These are phyloP conservation scores for Drosophila ironensis DNA, from an alignment of 1,140 invertebrate genomes.

Conservation along the genomic window DNA sequence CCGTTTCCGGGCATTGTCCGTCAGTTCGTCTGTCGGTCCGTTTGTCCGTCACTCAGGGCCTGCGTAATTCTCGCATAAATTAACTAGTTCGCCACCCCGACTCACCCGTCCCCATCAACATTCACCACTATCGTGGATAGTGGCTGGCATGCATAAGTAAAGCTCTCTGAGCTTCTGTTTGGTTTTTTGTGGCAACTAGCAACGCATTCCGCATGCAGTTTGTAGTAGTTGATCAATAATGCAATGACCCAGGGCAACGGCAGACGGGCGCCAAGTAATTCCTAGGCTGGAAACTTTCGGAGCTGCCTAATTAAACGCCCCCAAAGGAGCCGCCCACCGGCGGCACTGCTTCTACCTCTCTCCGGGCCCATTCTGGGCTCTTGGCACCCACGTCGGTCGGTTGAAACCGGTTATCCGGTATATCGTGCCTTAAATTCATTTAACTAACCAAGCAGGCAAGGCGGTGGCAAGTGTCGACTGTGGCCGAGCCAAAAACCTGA, in stretches of 20 bases:
- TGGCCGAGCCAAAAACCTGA: background rate
- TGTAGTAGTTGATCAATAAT: constrained; percentile 71
- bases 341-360: background rate
- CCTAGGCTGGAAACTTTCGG: constrained; percentile 33
- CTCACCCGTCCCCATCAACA: background rate
- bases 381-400: background rate
- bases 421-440: constrained; percentile 70
- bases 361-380: background rate
- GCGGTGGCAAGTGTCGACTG: background rate
- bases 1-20: constrained; percentile 62
- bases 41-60: constrained; percentile 15
- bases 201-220: constrained; percentile 56
- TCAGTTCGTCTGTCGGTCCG: background rate
- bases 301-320: constrained; percentile 56
- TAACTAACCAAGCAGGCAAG: too few relatives aligned
- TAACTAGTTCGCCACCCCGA: constrained; percentile 17
- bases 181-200: background rate
- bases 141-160: constrained; percentile 51
- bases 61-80: constrained; percentile 70
- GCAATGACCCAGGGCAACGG: constrained; percentile 50
- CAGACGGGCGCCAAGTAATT: constrained; percentile 61
- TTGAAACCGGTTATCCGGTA: constrained; percentile 34
- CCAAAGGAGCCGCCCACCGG: constrained; percentile 15
- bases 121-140: background rate
- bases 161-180: background rate